Percentiles rank a stretch among this genome's conserved stretches.
Evolutionary conservation across 2,113 vertebrate genomes (phyloP).

Genomic region (Nycticorax nycticorax): DNA sequence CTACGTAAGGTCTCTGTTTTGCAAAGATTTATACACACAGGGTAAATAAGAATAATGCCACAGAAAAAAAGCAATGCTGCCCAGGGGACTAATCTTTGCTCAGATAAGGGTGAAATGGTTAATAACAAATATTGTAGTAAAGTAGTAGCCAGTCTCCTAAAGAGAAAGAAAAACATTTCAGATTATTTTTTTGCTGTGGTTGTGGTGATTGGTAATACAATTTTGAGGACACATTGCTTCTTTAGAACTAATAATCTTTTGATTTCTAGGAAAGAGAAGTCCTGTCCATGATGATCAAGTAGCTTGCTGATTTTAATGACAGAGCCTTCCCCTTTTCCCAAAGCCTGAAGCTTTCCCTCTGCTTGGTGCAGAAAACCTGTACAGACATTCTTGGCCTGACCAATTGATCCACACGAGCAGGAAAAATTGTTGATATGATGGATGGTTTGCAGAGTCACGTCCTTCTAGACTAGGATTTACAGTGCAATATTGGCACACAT

Average conservation of each 20-base stretch:
- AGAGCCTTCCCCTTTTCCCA: background rate
- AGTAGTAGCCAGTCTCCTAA: background rate
- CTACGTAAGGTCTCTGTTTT: background rate
- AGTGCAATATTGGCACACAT: background rate
- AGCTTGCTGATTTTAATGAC: background rate
- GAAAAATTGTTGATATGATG: background rate
- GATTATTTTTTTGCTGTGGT: background rate
- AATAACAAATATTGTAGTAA: background rate
- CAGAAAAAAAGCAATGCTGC: background rate
- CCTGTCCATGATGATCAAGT: background rate
- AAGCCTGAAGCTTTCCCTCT: background rate
- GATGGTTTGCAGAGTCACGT: background rate
- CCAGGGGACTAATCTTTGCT: background rate
- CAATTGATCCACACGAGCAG: background rate
- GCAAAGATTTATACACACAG: background rate
- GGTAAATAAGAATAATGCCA: background rate
- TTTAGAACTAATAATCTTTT: background rate
- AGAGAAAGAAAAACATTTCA: background rate
- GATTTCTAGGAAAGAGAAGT: background rate
- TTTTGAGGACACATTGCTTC: background rate
- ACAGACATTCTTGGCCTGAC: background rate
- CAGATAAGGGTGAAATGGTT: background rate
- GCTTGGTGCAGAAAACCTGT: background rate
- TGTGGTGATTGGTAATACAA: background rate
- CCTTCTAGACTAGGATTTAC: background rate